phyloP scores from a whole-genome alignment of 64 coral and sea anemone genomes.

The Acropora yongei region DNA sequence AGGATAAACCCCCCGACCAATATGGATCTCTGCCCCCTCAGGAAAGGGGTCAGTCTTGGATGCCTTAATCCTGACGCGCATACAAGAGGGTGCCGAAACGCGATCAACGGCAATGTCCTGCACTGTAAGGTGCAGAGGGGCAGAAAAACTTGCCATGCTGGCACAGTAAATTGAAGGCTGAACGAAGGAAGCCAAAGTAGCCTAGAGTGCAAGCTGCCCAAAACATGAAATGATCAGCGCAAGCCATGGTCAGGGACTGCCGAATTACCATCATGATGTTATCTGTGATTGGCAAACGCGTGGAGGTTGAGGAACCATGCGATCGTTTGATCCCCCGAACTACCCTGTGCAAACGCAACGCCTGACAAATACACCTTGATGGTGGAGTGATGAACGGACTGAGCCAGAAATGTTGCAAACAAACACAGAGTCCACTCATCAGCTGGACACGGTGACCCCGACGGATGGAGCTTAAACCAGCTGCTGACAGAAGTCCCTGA shows the following conservation, averaged over 20 bases:
- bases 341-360: conserved; percentile 10
- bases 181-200: conserved; percentile 39
- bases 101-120: too few relatives aligned
- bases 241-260: not conserved
- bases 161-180: conserved; percentile 18
- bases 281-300: conserved; percentile 8
- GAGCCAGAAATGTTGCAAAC: not conserved
- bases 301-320: not conserved
- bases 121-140: not conserved
- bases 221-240: conserved; percentile 28
- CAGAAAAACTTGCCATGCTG: not conserved
- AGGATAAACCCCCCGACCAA: too few relatives aligned
- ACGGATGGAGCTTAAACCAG: too few relatives aligned
- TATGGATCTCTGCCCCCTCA: too few relatives aligned
- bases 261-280: conserved; percentile 20
- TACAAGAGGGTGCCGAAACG: too few relatives aligned
- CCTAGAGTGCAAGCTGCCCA: conserved; percentile 40
- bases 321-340: not conserved
- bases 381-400: not conserved
- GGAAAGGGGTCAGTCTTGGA: too few relatives aligned
- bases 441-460: too few relatives aligned
- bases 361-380: conserved; percentile 6
- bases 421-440: conserved; percentile 12
- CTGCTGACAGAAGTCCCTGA: too few relatives aligned
- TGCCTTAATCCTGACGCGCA: too few relatives aligned